Evolutionary conservation across 2,797 vertebrate genomes (phyloP).

Genomic region (Phaenicophaeus curvirostris): DNA sequence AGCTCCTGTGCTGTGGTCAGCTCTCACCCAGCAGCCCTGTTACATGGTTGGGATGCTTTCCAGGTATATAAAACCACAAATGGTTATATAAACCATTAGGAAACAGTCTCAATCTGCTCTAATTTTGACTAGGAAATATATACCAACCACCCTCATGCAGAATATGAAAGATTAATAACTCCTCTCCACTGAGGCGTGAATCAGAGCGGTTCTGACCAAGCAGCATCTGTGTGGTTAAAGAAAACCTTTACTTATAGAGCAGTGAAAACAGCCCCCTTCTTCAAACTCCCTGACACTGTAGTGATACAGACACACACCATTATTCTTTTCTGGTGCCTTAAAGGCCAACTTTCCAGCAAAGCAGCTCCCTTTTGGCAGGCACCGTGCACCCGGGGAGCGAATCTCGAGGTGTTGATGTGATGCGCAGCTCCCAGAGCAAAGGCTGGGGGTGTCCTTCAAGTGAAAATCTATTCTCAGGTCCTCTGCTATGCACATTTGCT

Average conservation of each 20-base stretch:
- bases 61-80: background rate
- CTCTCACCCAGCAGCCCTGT: background rate
- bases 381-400: background rate
- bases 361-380: background rate
- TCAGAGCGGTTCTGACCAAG: background rate
- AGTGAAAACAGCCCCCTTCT: background rate
- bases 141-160: background rate
- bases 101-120: background rate
- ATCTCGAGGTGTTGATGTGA: too few species aligned
- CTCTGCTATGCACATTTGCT: background rate
- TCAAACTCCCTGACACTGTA: background rate
- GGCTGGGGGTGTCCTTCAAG: rapidly evolving
- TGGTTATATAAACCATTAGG: background rate
- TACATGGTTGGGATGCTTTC: background rate
- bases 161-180: background rate
- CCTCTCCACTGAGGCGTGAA: background rate
- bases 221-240: background rate
- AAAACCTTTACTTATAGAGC: background rate
- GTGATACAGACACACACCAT: background rate
- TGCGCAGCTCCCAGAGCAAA: rapidly evolving
- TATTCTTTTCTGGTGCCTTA: background rate
- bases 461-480: rapidly evolving
- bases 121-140: background rate
- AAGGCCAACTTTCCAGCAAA: background rate
- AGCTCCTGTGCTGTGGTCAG: background rate